These are phyloP conservation scores for Odontophorus gujanensis DNA, from an alignment of 2,113 vertebrate species.

Conservation along the genomic window DNA sequence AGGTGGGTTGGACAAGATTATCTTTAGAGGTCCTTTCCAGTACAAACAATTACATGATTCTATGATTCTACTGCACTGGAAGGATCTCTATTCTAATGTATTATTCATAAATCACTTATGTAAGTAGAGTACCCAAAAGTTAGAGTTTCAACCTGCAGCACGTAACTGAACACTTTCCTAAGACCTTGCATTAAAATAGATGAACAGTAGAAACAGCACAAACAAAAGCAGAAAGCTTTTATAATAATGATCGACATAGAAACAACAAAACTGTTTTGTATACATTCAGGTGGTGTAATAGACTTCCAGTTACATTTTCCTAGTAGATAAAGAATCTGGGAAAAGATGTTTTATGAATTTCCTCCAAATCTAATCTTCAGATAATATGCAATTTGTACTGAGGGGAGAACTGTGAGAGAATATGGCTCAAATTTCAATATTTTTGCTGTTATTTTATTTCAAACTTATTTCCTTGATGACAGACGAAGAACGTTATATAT, in stretches of 20 bases:
- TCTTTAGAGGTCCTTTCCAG: not conserved
- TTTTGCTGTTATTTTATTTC: not conserved
- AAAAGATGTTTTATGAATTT: not conserved
- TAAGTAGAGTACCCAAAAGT: not conserved
- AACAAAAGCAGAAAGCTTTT: fast-evolving
- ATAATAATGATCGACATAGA: not conserved
- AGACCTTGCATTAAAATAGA: not conserved
- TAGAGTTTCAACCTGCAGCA: not conserved
- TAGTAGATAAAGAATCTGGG: not conserved
- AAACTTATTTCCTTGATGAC: not conserved
- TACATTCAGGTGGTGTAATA: not conserved
- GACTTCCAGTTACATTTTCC: not conserved
- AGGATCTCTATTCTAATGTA: not conserved
- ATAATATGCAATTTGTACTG: not conserved
- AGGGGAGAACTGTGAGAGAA: not conserved
- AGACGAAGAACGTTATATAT: not conserved
- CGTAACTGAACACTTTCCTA: not conserved
- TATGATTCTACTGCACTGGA: not conserved
- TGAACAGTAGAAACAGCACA: not conserved
- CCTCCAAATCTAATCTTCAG: not conserved
- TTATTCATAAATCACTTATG: not conserved
- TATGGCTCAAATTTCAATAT: not conserved
- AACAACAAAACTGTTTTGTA: not conserved
- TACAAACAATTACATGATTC: not conserved
- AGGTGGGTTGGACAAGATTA: not conserved